Conservation (phyloP, 2,888 invertebrate genomes). For the Nudaria mundana region DNA sequence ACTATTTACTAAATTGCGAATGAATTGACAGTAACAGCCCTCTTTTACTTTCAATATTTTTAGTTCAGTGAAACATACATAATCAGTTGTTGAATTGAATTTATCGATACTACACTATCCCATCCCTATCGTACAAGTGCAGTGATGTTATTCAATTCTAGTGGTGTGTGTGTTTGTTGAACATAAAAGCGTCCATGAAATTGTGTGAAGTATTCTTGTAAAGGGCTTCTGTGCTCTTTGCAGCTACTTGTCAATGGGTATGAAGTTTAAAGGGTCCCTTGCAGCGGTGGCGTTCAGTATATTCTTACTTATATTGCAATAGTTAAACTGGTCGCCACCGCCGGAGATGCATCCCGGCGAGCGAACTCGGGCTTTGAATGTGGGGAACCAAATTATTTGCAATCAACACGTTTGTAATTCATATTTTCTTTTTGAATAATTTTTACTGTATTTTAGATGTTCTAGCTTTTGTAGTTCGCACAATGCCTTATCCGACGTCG, state of each 20-base stretch:
- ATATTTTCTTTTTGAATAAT: constrained; percentile 40
- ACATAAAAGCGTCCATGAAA: constrained; percentile 6
- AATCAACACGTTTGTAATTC: constrained; percentile 33
- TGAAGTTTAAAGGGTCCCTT: no score
- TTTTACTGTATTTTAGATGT: constrained; percentile 40
- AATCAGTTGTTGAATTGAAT: no score
- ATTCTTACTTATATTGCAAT: no score
- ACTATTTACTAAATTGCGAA: no score
- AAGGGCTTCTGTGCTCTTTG: no score
- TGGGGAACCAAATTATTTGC: constrained; percentile 22
- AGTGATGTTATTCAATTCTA: neutral
- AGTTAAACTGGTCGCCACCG: no score
- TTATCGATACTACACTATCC: neutral
- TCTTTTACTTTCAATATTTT: no score
- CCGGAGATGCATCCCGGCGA: no score
- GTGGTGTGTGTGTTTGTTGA: neutral
- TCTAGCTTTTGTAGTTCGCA: constrained; percentile 39
- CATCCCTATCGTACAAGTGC: neutral
- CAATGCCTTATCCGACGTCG: constrained; percentile 27
- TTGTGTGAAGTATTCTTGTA: neutral
- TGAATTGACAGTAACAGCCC: no score
- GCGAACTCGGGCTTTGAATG: constrained; percentile 21
- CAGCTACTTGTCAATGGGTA: no score
- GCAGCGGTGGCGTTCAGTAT: no score
- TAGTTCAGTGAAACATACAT: no score